Conservation (phyloP, 1,140 invertebrate species). For the Drosophila busckii region DNA sequence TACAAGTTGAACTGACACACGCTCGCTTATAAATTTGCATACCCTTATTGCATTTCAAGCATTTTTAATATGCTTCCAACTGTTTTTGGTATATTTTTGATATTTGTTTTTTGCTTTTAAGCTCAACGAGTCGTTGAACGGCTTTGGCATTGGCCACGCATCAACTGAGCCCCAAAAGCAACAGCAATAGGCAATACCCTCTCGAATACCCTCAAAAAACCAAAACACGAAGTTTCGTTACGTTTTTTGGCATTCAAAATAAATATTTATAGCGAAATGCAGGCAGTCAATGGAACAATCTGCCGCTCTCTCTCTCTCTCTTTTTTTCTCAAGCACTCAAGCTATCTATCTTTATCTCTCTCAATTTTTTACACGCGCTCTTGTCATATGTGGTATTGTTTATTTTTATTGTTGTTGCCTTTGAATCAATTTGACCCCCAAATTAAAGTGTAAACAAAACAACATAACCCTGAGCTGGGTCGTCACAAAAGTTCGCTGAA, state of each 20-base stretch:
- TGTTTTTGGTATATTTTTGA: background rate
- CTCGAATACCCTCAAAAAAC: background rate
- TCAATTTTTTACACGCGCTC: background rate
- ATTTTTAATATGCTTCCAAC: too few species aligned
- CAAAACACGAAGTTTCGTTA: slow-evolving; percentile 9
- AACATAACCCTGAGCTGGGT: slow-evolving; percentile 33
- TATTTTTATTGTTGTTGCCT: slow-evolving; percentile 22
- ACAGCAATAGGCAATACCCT: slow-evolving; percentile 6
- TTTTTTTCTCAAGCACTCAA: too few species aligned
- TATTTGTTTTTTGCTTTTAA: slow-evolving; percentile 22
- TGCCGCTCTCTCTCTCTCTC: background rate
- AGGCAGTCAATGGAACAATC: slow-evolving; percentile 60
- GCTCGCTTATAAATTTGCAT: too few species aligned
- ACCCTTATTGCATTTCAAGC: too few species aligned
- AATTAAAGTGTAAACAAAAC: slow-evolving; percentile 16
- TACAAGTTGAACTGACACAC: too few species aligned
- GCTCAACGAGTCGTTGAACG: slow-evolving; percentile 57
- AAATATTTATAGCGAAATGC: slow-evolving; percentile 37
- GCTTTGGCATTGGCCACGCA: slow-evolving; percentile 43
- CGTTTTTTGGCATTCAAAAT: slow-evolving; percentile 36
- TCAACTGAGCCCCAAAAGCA: background rate
- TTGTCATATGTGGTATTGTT: background rate
- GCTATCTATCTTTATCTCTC: background rate
- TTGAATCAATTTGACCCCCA: slow-evolving; percentile 58
- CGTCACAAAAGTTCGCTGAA: slow-evolving; percentile 18